Conservation (phyloP, 2,113 vertebrate genomes). For the Crotalus tigris region DNA sequence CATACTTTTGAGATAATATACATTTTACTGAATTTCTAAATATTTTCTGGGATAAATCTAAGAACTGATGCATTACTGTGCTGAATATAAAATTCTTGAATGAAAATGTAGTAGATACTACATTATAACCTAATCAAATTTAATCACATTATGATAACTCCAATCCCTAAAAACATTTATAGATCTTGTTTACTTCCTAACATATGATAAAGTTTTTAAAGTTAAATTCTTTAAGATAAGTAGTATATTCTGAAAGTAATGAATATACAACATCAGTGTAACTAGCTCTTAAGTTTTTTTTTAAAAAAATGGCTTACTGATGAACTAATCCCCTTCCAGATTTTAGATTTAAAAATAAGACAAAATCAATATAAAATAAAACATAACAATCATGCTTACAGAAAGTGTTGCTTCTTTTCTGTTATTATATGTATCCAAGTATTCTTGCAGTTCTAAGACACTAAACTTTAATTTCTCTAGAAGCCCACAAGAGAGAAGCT, state of each 20-base stretch:
- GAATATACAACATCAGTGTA: neutral
- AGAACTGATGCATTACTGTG: neutral
- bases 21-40: neutral
- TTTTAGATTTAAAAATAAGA: neutral
- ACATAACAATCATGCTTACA: slow-evolving; percentile 70
- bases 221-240: neutral
- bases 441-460: slow-evolving; percentile 95
- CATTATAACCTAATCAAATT: neutral
- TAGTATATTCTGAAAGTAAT: neutral
- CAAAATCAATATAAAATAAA: neutral
- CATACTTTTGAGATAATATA: neutral
- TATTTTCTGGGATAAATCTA: neutral
- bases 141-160: neutral
- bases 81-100: neutral
- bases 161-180: neutral
- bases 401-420: slow-evolving; percentile 91
- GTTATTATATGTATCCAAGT: slow-evolving; percentile 95
- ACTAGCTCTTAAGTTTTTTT: neutral
- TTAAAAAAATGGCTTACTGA: neutral
- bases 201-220: neutral
- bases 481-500: slow-evolving; percentile 96
- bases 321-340: neutral
- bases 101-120: neutral
- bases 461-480: slow-evolving; percentile 98
- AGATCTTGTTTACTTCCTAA: neutral